phyloP scores from a whole-genome alignment of 2,888 invertebrate species.

The Pristionchus arcanus region DNA sequence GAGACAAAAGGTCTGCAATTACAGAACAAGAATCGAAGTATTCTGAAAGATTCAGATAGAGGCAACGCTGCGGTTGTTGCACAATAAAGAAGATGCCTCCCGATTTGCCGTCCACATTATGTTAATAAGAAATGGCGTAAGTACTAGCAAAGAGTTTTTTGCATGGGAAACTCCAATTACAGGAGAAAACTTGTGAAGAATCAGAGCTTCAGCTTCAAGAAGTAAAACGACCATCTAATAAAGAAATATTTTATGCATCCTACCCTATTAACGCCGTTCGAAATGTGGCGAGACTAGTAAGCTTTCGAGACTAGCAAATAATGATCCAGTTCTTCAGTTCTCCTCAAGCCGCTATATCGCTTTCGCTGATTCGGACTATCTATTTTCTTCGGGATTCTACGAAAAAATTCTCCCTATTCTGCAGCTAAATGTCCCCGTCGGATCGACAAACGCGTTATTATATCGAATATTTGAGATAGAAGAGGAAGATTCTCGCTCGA shows the following conservation, averaged over 20 bases:
- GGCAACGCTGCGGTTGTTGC: not conserved
- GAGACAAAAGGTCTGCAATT: not conserved
- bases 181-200: not conserved
- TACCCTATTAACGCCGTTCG: conserved; percentile 25
- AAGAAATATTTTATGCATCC: not conserved
- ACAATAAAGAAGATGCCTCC: not conserved
- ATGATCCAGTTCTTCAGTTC: not conserved
- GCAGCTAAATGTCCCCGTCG: not conserved
- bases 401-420: conserved; percentile 5
- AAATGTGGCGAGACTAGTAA: conserved; percentile 7
- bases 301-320: not conserved
- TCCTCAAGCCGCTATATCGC: conserved; percentile 22
- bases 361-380: conserved; percentile 11
- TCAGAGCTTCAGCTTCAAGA: not conserved
- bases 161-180: not conserved
- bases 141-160: not conserved
- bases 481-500: not conserved
- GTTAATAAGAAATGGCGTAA: not conserved
- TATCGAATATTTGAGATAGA: conserved; percentile 33
- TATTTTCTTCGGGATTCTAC: conserved; percentile 16
- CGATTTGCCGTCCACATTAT: not conserved
- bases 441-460: not conserved
- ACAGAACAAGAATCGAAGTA: too few species aligned
- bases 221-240: not conserved
- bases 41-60: not conserved